These are phyloP conservation scores for Aselliscus stoliczkanus DNA, from an alignment of 2,797 vertebrate genomes.

Conservation along the genomic window DNA sequence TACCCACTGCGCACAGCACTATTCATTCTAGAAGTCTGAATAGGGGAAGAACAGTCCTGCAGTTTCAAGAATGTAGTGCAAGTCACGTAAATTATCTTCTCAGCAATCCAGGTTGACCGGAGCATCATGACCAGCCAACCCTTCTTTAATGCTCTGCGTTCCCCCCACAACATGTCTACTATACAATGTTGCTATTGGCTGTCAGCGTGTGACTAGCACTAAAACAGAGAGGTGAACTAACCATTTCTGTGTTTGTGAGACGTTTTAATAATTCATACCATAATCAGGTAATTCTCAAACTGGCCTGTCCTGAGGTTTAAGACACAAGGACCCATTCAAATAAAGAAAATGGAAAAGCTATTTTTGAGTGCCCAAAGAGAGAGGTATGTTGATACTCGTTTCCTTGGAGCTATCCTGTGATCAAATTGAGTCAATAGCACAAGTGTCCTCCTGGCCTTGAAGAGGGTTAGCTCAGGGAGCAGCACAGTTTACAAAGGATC, in stretches of 20 bases:
- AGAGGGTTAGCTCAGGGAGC: not conserved
- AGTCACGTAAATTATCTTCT: slow-evolving; percentile 23
- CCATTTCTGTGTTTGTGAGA: not conserved
- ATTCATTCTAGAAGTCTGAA: slow-evolving; percentile 51
- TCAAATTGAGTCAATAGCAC: not conserved
- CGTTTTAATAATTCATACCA: not conserved
- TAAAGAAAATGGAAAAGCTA: slow-evolving; percentile 31
- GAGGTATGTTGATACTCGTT: not conserved
- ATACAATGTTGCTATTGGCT: not conserved
- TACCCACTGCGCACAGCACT: not conserved
- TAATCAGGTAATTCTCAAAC: slow-evolving; percentile 34
- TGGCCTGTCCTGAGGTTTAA: slow-evolving; percentile 32
- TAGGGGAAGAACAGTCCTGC: not conserved
- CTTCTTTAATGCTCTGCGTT: not conserved
- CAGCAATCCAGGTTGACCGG: slow-evolving; percentile 11
- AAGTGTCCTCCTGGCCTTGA: not conserved
- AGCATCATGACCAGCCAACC: slow-evolving; percentile 22
- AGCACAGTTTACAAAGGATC: not conserved
- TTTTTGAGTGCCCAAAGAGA: not conserved
- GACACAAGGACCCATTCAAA: slow-evolving; percentile 8
- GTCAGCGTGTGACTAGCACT: not conserved
- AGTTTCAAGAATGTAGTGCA: not conserved
- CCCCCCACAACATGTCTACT: not conserved
- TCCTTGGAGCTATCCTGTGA: not conserved
- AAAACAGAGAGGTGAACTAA: not conserved